Conservation (phyloP, 2,888 invertebrate genomes). For the Drosophila multiciliata region DNA sequence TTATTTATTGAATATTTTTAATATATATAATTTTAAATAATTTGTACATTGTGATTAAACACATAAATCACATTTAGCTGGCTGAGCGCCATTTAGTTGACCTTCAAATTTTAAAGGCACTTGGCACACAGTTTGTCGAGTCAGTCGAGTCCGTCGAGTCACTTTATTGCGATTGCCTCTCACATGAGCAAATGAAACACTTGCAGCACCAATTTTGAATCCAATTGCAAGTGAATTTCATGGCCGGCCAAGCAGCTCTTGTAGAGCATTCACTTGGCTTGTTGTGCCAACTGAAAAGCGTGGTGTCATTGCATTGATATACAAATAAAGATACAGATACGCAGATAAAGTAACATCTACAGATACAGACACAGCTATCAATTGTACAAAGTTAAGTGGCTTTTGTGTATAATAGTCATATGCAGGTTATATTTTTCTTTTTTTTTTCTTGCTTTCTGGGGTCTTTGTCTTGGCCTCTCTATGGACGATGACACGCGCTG, state of each 20-base stretch:
- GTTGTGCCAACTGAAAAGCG: constrained; percentile 52
- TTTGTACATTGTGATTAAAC: neutral
- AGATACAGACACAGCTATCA: constrained; percentile 54
- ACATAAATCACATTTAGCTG: constrained; percentile 25
- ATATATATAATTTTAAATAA: neutral
- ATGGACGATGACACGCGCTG: constrained; percentile 74
- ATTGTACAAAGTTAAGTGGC: constrained; percentile 70
- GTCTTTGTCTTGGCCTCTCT: constrained; percentile 72
- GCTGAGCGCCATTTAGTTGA: constrained; percentile 71
- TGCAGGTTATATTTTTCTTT: constrained; percentile 24
- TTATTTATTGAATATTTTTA: neutral
- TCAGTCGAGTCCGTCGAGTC: neutral
- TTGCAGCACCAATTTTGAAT: constrained; percentile 53
- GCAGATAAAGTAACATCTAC: constrained; percentile 33
- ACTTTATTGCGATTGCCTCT: constrained; percentile 27
- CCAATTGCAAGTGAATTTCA: constrained; percentile 74
- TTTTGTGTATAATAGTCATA: constrained; percentile 64
- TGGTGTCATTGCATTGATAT: constrained; percentile 70
- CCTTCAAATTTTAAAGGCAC: constrained; percentile 62
- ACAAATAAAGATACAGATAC: constrained; percentile 39
- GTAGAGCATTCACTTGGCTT: constrained; percentile 66
- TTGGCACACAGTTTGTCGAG: constrained; percentile 33
- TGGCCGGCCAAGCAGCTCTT: constrained; percentile 73
- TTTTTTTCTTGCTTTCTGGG: constrained; percentile 40
- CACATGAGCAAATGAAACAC: constrained; percentile 35